Evolutionary conservation across 2,797 vertebrate genomes (phyloP).

Genomic region (Myoxocephalus aenaeus): DNA sequence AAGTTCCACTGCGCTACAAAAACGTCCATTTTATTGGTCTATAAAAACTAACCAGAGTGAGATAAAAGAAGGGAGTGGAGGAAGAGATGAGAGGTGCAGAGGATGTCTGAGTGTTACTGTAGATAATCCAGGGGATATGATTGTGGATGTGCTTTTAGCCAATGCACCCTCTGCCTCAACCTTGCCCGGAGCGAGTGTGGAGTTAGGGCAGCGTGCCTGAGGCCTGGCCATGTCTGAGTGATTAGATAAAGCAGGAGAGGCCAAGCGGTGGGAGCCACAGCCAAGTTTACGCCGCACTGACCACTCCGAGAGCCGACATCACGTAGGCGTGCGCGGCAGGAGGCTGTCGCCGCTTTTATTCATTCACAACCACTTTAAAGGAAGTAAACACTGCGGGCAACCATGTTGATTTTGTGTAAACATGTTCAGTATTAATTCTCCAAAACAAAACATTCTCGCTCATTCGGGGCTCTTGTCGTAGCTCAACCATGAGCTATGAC

Average conservation of each 20-base stretch:
- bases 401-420: constrained; percentile 48
- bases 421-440: constrained; percentile 41
- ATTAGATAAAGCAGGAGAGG: constrained; percentile 83
- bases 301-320: constrained; percentile 38
- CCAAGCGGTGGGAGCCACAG: constrained; percentile 69
- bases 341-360: constrained; percentile 46
- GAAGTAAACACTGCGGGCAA: constrained; percentile 30
- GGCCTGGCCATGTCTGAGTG: constrained; percentile 80
- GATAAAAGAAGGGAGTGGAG: constrained; percentile 38
- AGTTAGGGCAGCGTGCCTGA: constrained; percentile 76
- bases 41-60: constrained; percentile 32
- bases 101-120: constrained; percentile 59
- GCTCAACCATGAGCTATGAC: constrained; percentile 40
- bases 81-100: constrained; percentile 41
- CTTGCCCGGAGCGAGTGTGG: constrained; percentile 80
- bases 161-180: constrained; percentile 78
- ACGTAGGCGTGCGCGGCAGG: constrained; percentile 28
- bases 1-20: constrained; percentile 25
- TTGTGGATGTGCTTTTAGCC: constrained; percentile 71
- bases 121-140: constrained; percentile 75
- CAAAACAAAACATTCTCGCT: constrained; percentile 32
- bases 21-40: constrained; percentile 25
- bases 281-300: constrained; percentile 71
- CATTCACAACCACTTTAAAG: constrained; percentile 41
- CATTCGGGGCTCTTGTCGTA: constrained; percentile 42